phyloP scores from a whole-genome alignment of 2,888 invertebrate genomes.

The Ormia ochracea region DNA sequence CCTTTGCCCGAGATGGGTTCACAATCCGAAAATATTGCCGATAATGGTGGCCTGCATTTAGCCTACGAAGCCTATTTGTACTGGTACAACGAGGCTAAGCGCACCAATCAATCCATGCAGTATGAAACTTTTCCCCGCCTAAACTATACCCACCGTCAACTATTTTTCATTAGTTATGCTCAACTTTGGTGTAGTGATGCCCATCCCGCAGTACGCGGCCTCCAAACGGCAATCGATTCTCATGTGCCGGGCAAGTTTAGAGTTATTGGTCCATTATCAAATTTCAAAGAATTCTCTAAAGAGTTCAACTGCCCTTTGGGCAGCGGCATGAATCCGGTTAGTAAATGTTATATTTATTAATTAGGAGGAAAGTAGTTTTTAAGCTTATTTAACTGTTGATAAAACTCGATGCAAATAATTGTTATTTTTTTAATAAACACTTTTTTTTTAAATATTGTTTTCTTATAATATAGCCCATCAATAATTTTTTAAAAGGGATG shows the following conservation, averaged over 20 bases:
- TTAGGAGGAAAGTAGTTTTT: not conserved
- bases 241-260: conserved; percentile 69
- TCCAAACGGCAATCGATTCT: conserved; percentile 65
- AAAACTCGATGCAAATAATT: not conserved
- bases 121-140: conserved; percentile 68
- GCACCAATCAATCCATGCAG: conserved; percentile 44
- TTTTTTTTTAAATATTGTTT: too few species aligned
- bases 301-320: conserved; percentile 69
- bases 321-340: conserved; percentile 69
- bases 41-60: conserved; percentile 72
- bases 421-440: too few species aligned
- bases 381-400: not conserved
- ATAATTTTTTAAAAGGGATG: too few species aligned
- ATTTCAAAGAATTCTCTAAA: conserved; percentile 71
- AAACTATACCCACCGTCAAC: conserved; percentile 69
- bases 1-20: conserved; percentile 65
- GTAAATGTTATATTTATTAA: conserved; percentile 71
- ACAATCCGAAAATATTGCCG: conserved; percentile 74
- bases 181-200: conserved; percentile 73
- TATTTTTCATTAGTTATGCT: conserved; percentile 74
- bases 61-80: conserved; percentile 71
- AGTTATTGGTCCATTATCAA: conserved; percentile 71
- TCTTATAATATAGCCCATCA: too few species aligned
- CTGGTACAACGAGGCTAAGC: conserved; percentile 66
- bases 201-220: conserved; percentile 53